phyloP scores from a whole-genome alignment of 2,113 vertebrate species.

The Rhineura floridana region DNA sequence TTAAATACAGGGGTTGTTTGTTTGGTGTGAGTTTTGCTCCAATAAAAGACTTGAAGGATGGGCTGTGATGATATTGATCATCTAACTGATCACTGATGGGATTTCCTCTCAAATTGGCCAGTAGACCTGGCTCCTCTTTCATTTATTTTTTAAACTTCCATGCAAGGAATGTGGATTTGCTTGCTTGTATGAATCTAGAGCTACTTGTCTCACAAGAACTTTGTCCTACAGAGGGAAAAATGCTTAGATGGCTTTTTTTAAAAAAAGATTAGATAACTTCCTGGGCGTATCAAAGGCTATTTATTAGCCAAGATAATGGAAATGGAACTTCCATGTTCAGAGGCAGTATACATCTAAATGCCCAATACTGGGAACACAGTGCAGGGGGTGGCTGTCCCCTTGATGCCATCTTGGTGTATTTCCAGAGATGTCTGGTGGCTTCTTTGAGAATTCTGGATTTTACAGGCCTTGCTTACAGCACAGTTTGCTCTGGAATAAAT shows the following conservation, averaged over 20 bases:
- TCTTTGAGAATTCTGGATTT: too few species aligned
- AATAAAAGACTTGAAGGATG: not conserved
- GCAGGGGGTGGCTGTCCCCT: not conserved
- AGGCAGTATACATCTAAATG: not conserved
- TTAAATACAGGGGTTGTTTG: not conserved
- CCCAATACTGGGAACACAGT: not conserved
- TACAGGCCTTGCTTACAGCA: too few species aligned
- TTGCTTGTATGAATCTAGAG: not conserved
- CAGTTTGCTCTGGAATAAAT: too few species aligned
- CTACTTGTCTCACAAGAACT: not conserved
- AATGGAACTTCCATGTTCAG: not conserved
- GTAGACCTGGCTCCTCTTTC: not conserved
- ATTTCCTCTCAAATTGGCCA: not conserved
- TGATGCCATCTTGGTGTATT: not conserved
- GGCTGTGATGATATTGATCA: not conserved
- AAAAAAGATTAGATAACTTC: not conserved
- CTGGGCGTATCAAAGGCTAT: not conserved
- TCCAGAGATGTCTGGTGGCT: not conserved
- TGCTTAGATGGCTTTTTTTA: not conserved
- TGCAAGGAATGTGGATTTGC: not conserved
- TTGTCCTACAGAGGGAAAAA: not conserved
- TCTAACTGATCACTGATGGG: not conserved
- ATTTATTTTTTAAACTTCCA: not conserved
- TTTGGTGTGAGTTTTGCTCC: not conserved
- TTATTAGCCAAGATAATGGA: not conserved